Percentiles rank a stretch among this genome's conserved stretches.
Conservation (phyloP, 2,888 invertebrate species). For the Drosophila koepferae region DNA sequence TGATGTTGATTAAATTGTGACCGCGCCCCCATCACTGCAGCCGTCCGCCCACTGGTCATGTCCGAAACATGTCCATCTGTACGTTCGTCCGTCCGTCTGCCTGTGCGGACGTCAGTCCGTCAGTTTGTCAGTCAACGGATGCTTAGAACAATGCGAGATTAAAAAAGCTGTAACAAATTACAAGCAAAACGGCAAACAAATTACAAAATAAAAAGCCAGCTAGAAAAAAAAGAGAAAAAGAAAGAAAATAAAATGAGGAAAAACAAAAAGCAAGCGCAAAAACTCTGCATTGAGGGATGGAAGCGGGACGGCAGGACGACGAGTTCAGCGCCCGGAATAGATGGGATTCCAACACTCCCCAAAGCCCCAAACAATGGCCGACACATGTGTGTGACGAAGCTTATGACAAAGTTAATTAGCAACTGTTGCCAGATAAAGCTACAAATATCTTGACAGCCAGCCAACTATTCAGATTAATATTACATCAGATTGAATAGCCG, state of each 20-base stretch:
- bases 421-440: not conserved
- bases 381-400: slow-evolving; percentile 13
- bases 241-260: slow-evolving; percentile 6
- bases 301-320: not conserved
- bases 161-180: slow-evolving; percentile 79
- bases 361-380: not conserved
- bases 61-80: slow-evolving; percentile 14
- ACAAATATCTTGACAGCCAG: not conserved
- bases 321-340: slow-evolving; percentile 44
- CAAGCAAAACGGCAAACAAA: slow-evolving; percentile 77
- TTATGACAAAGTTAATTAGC: slow-evolving; percentile 30
- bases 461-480: not conserved
- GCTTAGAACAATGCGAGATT: slow-evolving; percentile 77
- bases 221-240: slow-evolving; percentile 9
- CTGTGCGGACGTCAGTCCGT: slow-evolving; percentile 42
- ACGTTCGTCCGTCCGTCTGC: slow-evolving; percentile 12
- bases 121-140: slow-evolving; percentile 65
- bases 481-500: not conserved
- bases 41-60: slow-evolving; percentile 23
- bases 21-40: slow-evolving; percentile 18
- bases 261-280: slow-evolving; percentile 43
- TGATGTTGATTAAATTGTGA: slow-evolving; percentile 77
- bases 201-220: slow-evolving; percentile 59
- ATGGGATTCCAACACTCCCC: slow-evolving; percentile 1
- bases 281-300: slow-evolving; percentile 14